Base-by-base conservation (phyloP, 2,113 vertebrate species). In the Neopipo cinnamomea region DNA sequence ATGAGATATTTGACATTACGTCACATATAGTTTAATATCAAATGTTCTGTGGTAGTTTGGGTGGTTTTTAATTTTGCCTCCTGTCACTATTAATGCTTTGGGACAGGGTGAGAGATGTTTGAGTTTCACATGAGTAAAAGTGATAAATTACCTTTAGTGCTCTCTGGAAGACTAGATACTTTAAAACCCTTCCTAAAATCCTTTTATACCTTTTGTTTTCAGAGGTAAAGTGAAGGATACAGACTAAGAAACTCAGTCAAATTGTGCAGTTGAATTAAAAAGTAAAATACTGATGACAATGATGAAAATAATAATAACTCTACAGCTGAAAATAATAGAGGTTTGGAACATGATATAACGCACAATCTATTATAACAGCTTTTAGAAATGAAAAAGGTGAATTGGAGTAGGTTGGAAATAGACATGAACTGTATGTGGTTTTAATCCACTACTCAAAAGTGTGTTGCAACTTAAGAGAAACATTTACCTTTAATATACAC, bases 141-240 rank as follows among this genome's bases (percentile, higher is more conserved):
- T 93, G 79, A 93, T 89, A 96, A 93, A 94, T 93, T 97, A 91
- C 37, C 8, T 89, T 68, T 50, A 88, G 53, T 0, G 0, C 22
- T 74, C 47, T 80, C 59, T 88, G 30, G 78, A 91, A 96, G 74
- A 89, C 70, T 92, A 75, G 96, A 81, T 88, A 91, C 80, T 91
- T 89, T 88, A 95, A 96, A 96, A 94, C 75, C 31, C 30, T 83
- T 72, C 71, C 70, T 90, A 59, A 91, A 95, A 85, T 90, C 44
- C 41, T 55, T 91, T 96, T 89, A 71, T 46, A 66, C 24, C 30
- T 89, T 81, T 83, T 73, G 18, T 62, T 92, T 93, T 85, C 42
- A 62, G 62, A 80, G 68, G 31, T 78, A 91, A 93, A 88, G 79
- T 88, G 79, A 88, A 93, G 59, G 35, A 55, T 93, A 61, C 14